phyloP scores from a whole-genome alignment of 1,140 invertebrate species.

The Trialeurodes vaporariorum region DNA sequence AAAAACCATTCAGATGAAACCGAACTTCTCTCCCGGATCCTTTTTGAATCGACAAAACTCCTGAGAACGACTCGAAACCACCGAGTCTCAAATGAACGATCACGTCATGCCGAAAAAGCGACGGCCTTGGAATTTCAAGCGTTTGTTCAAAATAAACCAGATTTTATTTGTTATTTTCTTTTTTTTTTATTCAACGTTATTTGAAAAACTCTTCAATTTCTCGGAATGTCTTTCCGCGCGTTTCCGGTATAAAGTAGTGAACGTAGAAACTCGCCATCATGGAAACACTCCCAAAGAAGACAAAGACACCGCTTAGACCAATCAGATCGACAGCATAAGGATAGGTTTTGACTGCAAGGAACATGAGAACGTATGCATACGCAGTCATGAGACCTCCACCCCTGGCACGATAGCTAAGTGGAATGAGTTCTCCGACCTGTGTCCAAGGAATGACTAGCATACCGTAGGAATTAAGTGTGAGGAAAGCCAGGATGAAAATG shows the following conservation, averaged over 20 bases:
- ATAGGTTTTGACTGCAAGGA: slow-evolving; percentile 50
- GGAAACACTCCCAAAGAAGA: slow-evolving; percentile 46
- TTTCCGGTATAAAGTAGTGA: slow-evolving; percentile 56
- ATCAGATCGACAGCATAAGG: slow-evolving; percentile 38
- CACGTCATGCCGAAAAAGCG: no score
- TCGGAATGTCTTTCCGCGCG: slow-evolving; percentile 49
- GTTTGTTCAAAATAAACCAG: no score
- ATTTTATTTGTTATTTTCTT: no score
- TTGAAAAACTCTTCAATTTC: slow-evolving; percentile 40
- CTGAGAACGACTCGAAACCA: no score
- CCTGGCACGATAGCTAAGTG: slow-evolving; percentile 36
- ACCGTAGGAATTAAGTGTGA: slow-evolving; percentile 42
- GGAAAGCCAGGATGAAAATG: slow-evolving; percentile 38
- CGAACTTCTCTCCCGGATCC: no score
- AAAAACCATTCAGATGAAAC: no score
- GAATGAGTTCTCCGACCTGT: slow-evolving; percentile 38
- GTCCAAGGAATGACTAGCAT: slow-evolving; percentile 52
- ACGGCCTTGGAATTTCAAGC: no score
- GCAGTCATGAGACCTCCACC: slow-evolving; percentile 44
- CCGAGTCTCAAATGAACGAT: no score
- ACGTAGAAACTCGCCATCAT: slow-evolving; percentile 43
- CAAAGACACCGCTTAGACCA: slow-evolving; percentile 43
- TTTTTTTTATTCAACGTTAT: no score
- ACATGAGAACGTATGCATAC: slow-evolving; percentile 49
- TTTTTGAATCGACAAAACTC: no score